Conservation (phyloP, 2,113 vertebrate genomes). For the Coturnix japonica region DNA sequence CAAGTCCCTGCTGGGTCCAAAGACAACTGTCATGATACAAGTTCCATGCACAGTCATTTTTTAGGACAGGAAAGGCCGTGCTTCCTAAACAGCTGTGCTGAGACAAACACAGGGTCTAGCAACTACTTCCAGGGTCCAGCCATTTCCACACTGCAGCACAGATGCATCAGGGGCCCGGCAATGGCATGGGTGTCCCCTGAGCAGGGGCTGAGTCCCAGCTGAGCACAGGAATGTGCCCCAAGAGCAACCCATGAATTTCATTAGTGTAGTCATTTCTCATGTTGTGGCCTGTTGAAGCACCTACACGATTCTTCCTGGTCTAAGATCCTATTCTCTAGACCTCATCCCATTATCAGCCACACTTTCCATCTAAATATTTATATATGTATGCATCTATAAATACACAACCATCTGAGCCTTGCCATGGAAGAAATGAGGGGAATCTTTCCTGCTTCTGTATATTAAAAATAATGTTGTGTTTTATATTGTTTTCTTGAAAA, state of each 20-base stretch:
- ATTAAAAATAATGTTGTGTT: fast-evolving
- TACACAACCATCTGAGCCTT: background rate
- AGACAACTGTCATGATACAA: background rate
- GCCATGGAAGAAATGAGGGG: background rate
- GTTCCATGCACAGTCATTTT: background rate
- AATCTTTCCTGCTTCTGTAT: background rate
- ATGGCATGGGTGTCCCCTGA: background rate
- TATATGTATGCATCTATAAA: background rate
- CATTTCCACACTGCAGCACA: fast-evolving
- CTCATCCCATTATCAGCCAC: background rate
- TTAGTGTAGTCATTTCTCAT: background rate
- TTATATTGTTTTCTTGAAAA: background rate
- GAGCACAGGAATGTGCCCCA: background rate
- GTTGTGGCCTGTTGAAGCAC: background rate
- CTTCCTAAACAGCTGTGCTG: background rate
- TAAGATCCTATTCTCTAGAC: background rate
- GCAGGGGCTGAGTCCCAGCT: background rate
- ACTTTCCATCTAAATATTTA: background rate
- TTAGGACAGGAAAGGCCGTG: background rate
- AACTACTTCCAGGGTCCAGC: background rate
- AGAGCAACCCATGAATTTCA: background rate
- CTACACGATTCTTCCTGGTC: background rate
- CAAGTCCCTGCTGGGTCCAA: background rate
- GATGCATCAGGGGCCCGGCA: background rate
- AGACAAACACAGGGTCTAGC: background rate